Conservation (phyloP, 2,888 invertebrate genomes). For the Troglohyphantes excavatus region DNA sequence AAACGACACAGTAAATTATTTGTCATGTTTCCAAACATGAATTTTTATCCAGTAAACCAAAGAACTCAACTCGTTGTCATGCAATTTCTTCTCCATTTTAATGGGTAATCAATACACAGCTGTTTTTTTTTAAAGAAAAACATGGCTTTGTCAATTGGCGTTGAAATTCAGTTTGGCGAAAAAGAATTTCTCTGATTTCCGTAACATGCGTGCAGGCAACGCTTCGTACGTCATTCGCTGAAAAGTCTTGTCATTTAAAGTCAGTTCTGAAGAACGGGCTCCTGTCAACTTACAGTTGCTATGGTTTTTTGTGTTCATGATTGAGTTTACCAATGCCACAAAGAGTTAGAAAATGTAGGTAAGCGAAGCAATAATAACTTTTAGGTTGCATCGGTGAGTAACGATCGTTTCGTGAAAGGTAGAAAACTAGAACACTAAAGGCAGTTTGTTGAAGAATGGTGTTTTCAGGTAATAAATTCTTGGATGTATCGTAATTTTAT, state of each 20-base stretch:
- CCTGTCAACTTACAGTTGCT: slow-evolving; percentile 37
- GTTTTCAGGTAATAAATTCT: too few species aligned
- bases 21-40: too few species aligned
- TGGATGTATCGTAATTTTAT: too few species aligned
- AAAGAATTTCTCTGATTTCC: slow-evolving; percentile 12
- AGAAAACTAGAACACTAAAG: too few species aligned
- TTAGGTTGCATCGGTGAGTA: neutral
- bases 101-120: slow-evolving; percentile 14
- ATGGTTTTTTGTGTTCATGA: slow-evolving; percentile 21
- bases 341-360: slow-evolving; percentile 1
- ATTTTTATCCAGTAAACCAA: too few species aligned
- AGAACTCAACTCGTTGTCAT: neutral
- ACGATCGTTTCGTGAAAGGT: neutral
- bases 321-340: neutral
- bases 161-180: slow-evolving; percentile 38
- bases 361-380: neutral
- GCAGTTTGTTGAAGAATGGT: too few species aligned
- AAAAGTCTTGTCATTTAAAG: neutral
- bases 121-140: slow-evolving; percentile 1
- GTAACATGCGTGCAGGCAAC: slow-evolving; percentile 12
- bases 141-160: slow-evolving; percentile 33
- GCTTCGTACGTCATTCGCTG: slow-evolving; percentile 19
- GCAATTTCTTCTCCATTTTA: neutral
- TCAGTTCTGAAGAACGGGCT: neutral
- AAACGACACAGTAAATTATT: too few species aligned